These are phyloP conservation scores for Phrynocephalus vlangalii DNA, from an alignment of 2,797 vertebrate species.

Conservation along the genomic window DNA sequence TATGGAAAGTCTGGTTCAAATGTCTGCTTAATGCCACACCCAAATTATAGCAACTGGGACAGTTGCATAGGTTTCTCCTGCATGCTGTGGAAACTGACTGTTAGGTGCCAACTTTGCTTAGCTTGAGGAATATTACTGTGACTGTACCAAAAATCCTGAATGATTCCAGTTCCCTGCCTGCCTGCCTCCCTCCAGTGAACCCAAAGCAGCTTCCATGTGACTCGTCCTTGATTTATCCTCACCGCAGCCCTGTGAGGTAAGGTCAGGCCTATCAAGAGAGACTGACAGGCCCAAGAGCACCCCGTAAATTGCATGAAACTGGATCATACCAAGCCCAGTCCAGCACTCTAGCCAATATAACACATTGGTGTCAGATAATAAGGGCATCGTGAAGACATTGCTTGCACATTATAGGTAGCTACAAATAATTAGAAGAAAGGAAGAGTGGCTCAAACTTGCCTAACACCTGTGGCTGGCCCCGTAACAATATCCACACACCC, in stretches of 20 bases:
- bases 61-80: background rate
- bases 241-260: background rate
- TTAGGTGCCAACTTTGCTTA: background rate
- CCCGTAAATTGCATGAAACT: background rate
- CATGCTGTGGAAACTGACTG: background rate
- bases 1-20: background rate
- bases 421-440: too few species aligned
- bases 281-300: background rate
- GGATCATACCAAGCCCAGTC: background rate
- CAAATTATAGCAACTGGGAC: background rate
- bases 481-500: too few species aligned
- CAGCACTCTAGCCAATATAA: background rate
- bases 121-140: background rate
- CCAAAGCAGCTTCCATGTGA: background rate
- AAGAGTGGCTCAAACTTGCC: too few species aligned
- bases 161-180: background rate
- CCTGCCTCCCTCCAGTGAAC: background rate
- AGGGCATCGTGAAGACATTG: too few species aligned
- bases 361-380: background rate
- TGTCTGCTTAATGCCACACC: background rate
- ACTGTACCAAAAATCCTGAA: background rate
- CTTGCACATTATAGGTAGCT: too few species aligned
- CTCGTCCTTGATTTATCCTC: background rate
- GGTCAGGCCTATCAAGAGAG: background rate
- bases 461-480: too few species aligned